Evolutionary conservation across 2,888 invertebrate species (phyloP), one percentile per base, ranked within the genome.

Genomic region (Drosophila paranaensis): DNA sequence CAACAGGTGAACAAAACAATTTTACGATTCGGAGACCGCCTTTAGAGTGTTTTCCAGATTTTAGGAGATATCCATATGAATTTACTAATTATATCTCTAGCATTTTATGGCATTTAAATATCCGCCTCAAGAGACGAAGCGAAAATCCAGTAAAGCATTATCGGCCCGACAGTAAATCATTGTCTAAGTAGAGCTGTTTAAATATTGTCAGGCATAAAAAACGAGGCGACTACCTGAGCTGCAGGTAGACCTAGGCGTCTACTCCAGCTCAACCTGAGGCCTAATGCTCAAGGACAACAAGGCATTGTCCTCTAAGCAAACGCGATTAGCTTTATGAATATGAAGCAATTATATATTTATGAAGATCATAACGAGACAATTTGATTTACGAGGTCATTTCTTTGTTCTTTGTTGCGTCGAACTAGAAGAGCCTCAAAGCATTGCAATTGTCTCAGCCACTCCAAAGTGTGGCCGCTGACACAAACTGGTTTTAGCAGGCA

Each of bases 1-100:
- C 70, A 89, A 81, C 89, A 89, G 91, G 91, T 89, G 89, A 90
- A 90, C 87, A 81, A 90, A 90, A 50, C 91, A 90, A 79, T 84
- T 89, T 81, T 57, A 77, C 61, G 81, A 64, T 57, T 63, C 60
- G 33, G 43, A 54, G 65, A 83, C 77, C 76, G 61, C 70, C 37
- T 13, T 33, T 20, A 53, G 60, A 56, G 51, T 51, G 60, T 43
- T 37, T 57, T 60, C 35, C 51, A 43, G 39, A 35, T 46, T 25
- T 54, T 46, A 33, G 67, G 40, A 57, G 20, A 54, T 37, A 39
- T 57, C 60, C 30, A 55, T 58, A 53, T 48, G 40, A 11, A 58
- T 25, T 20, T 27, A 51, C 43, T 60, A 65, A 65, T 65, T 62
- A 60, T 30, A 62, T 57, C 33, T 45, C 27, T 37, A 58, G 71